These are phyloP conservation scores for Nomada fucata DNA, from an alignment of 2,888 invertebrate genomes.

Conservation along the genomic window DNA sequence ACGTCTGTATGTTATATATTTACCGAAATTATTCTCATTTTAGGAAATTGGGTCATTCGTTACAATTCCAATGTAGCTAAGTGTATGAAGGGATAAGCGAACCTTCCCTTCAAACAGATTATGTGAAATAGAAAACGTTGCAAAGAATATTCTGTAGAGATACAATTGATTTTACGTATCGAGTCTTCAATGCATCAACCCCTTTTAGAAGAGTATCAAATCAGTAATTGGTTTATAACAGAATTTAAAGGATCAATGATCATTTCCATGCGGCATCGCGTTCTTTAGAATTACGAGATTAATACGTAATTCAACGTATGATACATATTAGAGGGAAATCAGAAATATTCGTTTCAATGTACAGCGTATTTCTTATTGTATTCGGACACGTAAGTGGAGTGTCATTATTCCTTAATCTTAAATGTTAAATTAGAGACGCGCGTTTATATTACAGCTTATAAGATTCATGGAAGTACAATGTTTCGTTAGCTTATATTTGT, in stretches of 20 bases:
- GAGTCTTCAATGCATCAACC: slow-evolving; percentile 31
- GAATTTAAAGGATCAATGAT: slow-evolving; percentile 3
- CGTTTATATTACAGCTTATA: slow-evolving; percentile 73
- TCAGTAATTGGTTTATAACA: slow-evolving; percentile 43
- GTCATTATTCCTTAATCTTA: slow-evolving; percentile 15
- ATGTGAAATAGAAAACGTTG: neutral
- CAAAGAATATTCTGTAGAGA: neutral
- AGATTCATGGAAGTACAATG: slow-evolving; percentile 72
- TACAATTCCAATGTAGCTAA: slow-evolving; percentile 25
- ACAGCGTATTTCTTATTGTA: slow-evolving; percentile 59
- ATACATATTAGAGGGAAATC: slow-evolving; percentile 10
- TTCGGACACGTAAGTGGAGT: slow-evolving; percentile 49
- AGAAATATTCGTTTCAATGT: slow-evolving; percentile 60
- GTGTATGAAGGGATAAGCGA: neutral
- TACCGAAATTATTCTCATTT: slow-evolving; percentile 10
- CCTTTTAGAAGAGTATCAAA: slow-evolving; percentile 45
- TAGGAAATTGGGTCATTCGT: slow-evolving; percentile 6
- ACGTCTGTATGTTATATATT: slow-evolving; percentile 8
- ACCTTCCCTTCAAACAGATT: neutral
- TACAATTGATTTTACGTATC: slow-evolving; percentile 17
- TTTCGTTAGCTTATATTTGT: slow-evolving; percentile 58
- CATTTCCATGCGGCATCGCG: neutral
- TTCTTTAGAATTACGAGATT: slow-evolving; percentile 23
- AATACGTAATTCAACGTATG: slow-evolving; percentile 23
- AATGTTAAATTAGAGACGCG: slow-evolving; percentile 46